These are phyloP conservation scores for Lasioglossum calceatum DNA, from an alignment of 2,888 invertebrate species.

Conservation along the genomic window DNA sequence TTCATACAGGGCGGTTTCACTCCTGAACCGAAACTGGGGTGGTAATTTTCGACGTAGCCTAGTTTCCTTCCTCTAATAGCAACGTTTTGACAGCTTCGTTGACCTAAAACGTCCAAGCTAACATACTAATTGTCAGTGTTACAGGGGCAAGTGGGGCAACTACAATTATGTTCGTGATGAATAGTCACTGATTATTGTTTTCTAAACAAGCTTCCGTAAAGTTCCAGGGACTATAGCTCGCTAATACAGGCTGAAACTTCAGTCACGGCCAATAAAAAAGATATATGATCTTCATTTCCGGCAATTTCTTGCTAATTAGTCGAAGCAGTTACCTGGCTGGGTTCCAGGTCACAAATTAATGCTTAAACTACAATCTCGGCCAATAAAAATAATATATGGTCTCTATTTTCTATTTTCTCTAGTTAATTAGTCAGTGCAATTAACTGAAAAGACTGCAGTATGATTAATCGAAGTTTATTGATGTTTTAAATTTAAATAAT, in stretches of 20 bases:
- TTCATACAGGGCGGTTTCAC: background rate
- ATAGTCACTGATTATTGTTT: background rate
- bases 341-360: background rate
- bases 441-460: background rate
- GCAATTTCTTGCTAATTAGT: background rate
- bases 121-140: background rate
- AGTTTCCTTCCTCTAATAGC: background rate
- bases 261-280: background rate
- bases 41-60: conserved; percentile 9
- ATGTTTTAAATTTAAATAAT: background rate
- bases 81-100: conserved; percentile 10
- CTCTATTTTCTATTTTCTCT: background rate
- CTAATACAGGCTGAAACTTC: background rate
- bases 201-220: background rate
- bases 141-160: background rate
- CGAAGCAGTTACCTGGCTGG: background rate
- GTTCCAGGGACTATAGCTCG: background rate
- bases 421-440: background rate
- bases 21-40: background rate
- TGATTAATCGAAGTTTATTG: background rate
- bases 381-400: background rate
- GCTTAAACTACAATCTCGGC: background rate
- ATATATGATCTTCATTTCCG: background rate
- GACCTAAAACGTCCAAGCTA: background rate
- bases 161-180: background rate